Base-by-base conservation (phyloP, 2,888 invertebrate genomes). In the Pterostichus madidus region DNA sequence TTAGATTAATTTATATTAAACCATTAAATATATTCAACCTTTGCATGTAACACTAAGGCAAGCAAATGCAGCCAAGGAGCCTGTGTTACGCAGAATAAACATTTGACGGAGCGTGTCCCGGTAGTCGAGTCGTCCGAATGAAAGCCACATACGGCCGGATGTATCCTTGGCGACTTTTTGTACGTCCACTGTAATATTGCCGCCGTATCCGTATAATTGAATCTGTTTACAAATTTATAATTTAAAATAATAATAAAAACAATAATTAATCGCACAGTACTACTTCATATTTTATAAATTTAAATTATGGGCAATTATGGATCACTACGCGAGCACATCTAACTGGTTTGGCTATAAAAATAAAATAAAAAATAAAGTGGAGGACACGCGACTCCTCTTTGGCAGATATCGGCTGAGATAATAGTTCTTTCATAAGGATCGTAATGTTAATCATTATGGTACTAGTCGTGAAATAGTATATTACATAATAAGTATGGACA, bases 191-290 rank as follows among this genome's bases (percentile, higher is more conserved):
- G 89, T 91, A 0, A 91, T 90, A 85, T 90, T 90, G 0, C 94
- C 94, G 1, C 94, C 94, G 85, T 93, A 93, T 1, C 92, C 94
- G 86, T 90, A 93, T 6, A 94, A 87, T 86, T 89, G 87, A 86
- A 92, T 88, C 87, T 89, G 86, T 83, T 89, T 88, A 83, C 15
- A 59, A 52, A 32, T 35, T 46, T 6, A 32, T 80, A 4, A 32
- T 24, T 32, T 13, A 64, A 1, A 6, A 39, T 39, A 39, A 1
- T 39, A 39, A 39, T 39, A 8, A 35, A 35, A 35, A 35, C 4
- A 35, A 35, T n/a, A n/a, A 24, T 1, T 24, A 24, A 24, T 24
- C 24, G 3, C 3, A 24, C 3, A 24, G 24, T 24, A 24, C 24
- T 24, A 24, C 24, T 24, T 24, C 24, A 24, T 24, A 24, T 24